A percentile compares a stretch with the other conserved stretches of the same genome.
These are phyloP conservation scores for Sternarchorhynchus goeldii DNA, from an alignment of 2,797 vertebrate species.

Conservation along the genomic window DNA sequence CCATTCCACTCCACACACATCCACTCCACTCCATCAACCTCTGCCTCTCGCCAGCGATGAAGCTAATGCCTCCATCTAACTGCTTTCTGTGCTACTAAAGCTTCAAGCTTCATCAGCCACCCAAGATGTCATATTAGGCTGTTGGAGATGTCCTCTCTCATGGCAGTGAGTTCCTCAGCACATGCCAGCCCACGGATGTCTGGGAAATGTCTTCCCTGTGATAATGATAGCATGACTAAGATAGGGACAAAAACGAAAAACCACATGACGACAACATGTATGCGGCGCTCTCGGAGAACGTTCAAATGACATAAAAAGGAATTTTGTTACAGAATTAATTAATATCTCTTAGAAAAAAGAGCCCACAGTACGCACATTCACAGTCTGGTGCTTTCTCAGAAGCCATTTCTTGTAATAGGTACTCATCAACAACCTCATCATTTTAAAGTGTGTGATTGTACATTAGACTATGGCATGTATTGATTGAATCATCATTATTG, in stretches of 20 bases:
- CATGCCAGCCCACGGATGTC: not conserved
- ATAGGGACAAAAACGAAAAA: not conserved
- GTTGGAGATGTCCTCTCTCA: not conserved
- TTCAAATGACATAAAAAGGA: slow-evolving; percentile 21
- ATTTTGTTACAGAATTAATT: slow-evolving; percentile 37
- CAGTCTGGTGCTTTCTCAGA: slow-evolving; percentile 20
- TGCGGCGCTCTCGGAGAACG: slow-evolving; percentile 11
- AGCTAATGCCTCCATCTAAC: slow-evolving; percentile 37
- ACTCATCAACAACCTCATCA: slow-evolving; percentile 31
- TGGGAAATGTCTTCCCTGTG: slow-evolving; percentile 16
- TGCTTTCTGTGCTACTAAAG: slow-evolving; percentile 30
- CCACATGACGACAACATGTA: not conserved
- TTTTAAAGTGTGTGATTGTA: slow-evolving; percentile 27
- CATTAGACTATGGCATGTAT: slow-evolving; percentile 40
- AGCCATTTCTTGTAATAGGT: slow-evolving; percentile 47
- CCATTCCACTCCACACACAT: not conserved
- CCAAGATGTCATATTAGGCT: slow-evolving; percentile 18
- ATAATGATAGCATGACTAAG: not conserved
- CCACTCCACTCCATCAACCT: slow-evolving; percentile 34
- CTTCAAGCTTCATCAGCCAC: slow-evolving; percentile 31
- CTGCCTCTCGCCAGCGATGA: slow-evolving; percentile 42
- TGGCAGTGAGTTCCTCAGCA: not conserved
- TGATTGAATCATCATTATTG: slow-evolving; percentile 38
- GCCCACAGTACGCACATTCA: not conserved
- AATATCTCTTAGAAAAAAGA: slow-evolving; percentile 30